Evolutionary conservation across 2,797 vertebrate genomes (phyloP), one percentile per base, ranked within the genome.

Genomic region (Myoxocephalus aenaeus): DNA sequence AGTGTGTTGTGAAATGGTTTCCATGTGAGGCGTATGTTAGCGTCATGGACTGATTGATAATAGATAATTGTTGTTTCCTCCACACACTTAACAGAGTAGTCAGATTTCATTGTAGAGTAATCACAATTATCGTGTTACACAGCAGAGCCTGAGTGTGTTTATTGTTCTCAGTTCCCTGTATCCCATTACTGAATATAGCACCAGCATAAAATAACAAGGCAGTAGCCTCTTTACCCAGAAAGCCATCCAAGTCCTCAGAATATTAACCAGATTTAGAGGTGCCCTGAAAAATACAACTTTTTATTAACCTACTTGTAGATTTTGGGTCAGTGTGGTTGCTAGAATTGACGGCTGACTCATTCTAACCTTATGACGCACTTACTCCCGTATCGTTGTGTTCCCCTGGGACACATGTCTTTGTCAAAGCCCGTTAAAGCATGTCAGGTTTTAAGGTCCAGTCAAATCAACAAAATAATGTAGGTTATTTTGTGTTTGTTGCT

Each of bases 101-200:
- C 79, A 63, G 17, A 84, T 91, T 80, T 84, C 87, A 79, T 59
- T 88, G 79, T 81, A 63, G 79, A 22, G 70, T 91, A 82, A 88
- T 91, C 80, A 89, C 85, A 89, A 68, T 67, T 80, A 48, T 92
- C 54, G 64, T 70, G 73, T 94, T 91, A 67, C 89, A 85, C 80
- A 75, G 69, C 82, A 42, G 54, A 42, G 70, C 54, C 59, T 42
- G 66, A 34, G 51, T 62, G 69, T 69, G n/a, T n/a, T n/a, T n/a
- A n/a, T n/a, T n/a, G n/a, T n/a, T n/a, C n/a, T n/a, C n/a, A n/a
- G n/a, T n/a, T n/a, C n/a, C 70, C 74, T 67, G 42, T 42, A 80
- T 89, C 71, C 36, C 12, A 58, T 82, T 71, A 83, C 73, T 5
- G 57, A 80, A 81, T 67, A 61, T 46, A 70, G 71, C 40, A 62